Evolutionary conservation across 2,888 invertebrate genomes (phyloP), one percentile per base, ranked within the genome.

Genomic region (Melinaea marsaeus): DNA sequence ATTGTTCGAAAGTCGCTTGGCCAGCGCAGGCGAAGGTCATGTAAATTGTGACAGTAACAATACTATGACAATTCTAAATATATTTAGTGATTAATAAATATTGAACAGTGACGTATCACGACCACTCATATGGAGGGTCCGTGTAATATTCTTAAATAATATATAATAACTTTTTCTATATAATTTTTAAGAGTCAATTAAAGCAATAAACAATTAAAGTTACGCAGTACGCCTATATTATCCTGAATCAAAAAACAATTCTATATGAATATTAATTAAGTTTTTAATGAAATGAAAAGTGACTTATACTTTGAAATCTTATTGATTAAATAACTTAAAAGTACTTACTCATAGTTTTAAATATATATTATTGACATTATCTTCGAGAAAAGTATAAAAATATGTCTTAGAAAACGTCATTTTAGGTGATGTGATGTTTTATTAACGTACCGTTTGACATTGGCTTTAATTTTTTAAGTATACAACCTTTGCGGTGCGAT

Each of bases 1-100:
- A 65, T 65, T 65, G 66, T 66, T 68, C 59, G 66, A 68, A 68
- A 68, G 69, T 68, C 58, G 57, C 65, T 66, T 61, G 57, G 62
- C 62, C 51, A 62, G 63, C 58, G 63, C 61, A 62, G 63, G 65
- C 65, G 68, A 69, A 69, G 69, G 69, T 65, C 66, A 65, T 45
- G 37, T 54, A 46, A 58, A 54, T 63, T 48, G 64, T 65, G 68
- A 65, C 68, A 66, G 58, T 60, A 62, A 63, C 62, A 62, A 58
- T 60, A 48, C 56, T 55, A 42, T 42, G 57, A 58, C 46, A 42
- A 54, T 35, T 62, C 33, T 58, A 60, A 65, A 61, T 58, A 60
- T 61, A 61, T 57, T 35, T 54, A 48, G 22, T 42, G 51, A 58
- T 51, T 55, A 45, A 55, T 57, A 13, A 57, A 22, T 4, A 32